Evolutionary conservation across 2,113 vertebrate species (phyloP), one percentile per base, ranked within the genome.

Genomic region (Galbula dea): DNA sequence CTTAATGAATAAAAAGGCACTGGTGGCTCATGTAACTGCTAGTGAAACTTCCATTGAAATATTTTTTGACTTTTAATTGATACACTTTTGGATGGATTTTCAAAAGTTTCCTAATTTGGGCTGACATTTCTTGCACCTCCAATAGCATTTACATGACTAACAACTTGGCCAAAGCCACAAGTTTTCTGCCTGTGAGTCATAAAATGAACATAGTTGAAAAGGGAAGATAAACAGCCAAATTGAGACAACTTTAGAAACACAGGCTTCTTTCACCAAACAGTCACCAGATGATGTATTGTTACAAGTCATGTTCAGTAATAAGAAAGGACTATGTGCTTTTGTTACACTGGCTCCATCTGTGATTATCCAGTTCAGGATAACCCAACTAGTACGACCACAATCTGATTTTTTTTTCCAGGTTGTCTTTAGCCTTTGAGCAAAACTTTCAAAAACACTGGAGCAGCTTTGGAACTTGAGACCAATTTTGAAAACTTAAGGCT

Each of bases 81-180:
- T 90, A 61, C 29, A 36, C 16, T 86, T 39, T 86, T 82, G 73
- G 76, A 59, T 93, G n/a, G 22, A 27, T 94, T 94, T 82, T 92
- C 45, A 73, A 36, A 94, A 92, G 77, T 84, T 90, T 94, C 92
- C 45, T 84, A 88, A 90, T 93, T 93, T 93, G 88, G 69, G 61
- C 73, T 95, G 95, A 94, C 88, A 95, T 93, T 96, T 96, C 69
- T 96, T 84, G 69, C 81, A 92, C 90, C 63, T 96, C 43, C 82
- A 83, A 94, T 67, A 94, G 39, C 91, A 94, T 91, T 89, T 92
- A 83, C 51, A 71, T 96, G 91, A 94, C 84, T 96, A 95, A 95
- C 62, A 89, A 67, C 84, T 92, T 96, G 95, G 93, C 89, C 79
- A 7, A 87, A 91, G 57, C 0, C 0, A 83, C 6, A 76, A 46